Evolutionary conservation across 2,888 invertebrate genomes (phyloP), one percentile per base, ranked within the genome.

Genomic region (Lydus trimaculatus): DNA sequence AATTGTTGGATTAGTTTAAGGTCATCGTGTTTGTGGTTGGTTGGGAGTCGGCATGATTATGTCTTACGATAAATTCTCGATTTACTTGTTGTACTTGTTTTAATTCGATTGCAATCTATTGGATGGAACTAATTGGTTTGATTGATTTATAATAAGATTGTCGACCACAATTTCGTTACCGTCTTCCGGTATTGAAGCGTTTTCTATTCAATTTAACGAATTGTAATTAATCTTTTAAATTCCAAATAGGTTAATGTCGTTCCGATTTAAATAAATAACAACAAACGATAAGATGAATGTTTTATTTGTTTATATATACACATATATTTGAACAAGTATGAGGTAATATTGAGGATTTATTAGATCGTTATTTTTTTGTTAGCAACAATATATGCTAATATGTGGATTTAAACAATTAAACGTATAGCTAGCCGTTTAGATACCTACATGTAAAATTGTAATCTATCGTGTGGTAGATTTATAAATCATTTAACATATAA

Each of bases 81-180:
- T 73, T 71, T 73, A 72, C 69, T 72, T 72, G 74, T 72, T 69
- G 71, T 67, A 67, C 67, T 73, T 71, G 73, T 74, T 73, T 75
- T 74, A 74, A 75, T 75, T 73, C 72, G 75, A 75, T 76, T 67
- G 73, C 77, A 69, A 77, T 76, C 77, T 74, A 71, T 74, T 64
- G 70, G 68, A 71, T 69, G 74, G 72, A 75, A 76, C 73, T 77
- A 76, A 77, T 74, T 75, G 75, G 70, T 68, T 67, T 66, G 70
- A 73, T 74, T 73, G 74, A 74, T 76, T 74, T 68, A 71, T 71
- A 63, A 66, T 63, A 65, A 71, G 66, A 48, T 48, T 58, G 60
- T 60, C 36, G 60, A 36, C 48, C 48, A 20, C 48, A 48, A 48
- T 48, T 48, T 48, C 20, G 48, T 48, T 48, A 48, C 48, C 48